Evolutionary conservation across 2,888 invertebrate species (phyloP), one percentile per base, ranked within the genome.

Genomic region (Steromphala cineraria): DNA sequence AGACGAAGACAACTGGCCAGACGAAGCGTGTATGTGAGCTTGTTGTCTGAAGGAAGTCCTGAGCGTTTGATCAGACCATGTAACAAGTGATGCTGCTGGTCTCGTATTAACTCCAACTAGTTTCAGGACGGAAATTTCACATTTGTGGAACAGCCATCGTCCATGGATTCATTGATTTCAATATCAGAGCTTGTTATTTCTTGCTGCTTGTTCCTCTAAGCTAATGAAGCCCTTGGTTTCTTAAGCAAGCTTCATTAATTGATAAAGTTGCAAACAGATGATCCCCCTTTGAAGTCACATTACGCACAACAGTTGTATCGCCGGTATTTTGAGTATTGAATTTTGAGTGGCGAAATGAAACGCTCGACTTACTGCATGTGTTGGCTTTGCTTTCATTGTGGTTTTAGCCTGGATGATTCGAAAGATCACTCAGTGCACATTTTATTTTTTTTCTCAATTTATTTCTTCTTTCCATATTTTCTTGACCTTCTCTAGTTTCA

Each of bases 181-280:
- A 40, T 71, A 36, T 40, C 71, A 71, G 71, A 13, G 40, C 71
- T 71, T 62, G 62, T 71, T 71, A 71, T 71, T 71, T 36, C 71
- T 36, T 19, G 36, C 31, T 36, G 40, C 13, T 71, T 31, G 71
- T 31, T 36, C 40, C 19, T 19, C 28, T 36, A 71, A 31, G n/a
- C 71, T 40, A 36, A 71, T 40, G 36, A 71, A 40, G 71, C 71
- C 71, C 28, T 31, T 31, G 19, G 36, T 71, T 71, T 71, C 71
- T 71, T 31, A 31, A 36, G n/a, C 31, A 40, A 19, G 71, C 40
- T 71, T 71, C 71, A 71, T 71, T 71, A 71, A 71, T 71, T 71
- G 71, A 71, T 71, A 71, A 71, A 71, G 71, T 40, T 40, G 36
- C 40, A 71, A 46, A 71, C 71, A 71, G 71, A 71, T 71, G 71